These are phyloP conservation scores for Pardosa pseudoannulata DNA, from an alignment of 2,888 invertebrate genomes.

Conservation along the genomic window DNA sequence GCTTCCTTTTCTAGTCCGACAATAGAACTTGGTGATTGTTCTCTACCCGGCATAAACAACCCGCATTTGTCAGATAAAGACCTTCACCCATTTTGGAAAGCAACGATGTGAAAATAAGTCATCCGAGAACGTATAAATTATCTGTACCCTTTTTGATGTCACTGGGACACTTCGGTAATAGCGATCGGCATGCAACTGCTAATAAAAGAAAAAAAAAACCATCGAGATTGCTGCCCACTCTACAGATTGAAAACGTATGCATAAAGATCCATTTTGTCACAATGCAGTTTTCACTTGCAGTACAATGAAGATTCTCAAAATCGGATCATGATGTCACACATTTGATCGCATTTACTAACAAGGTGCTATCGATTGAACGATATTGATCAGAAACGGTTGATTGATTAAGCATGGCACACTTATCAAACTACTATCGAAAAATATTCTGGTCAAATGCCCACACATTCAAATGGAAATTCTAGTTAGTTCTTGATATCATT, in stretches of 20 bases:
- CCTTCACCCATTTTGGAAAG: slow-evolving; percentile 34
- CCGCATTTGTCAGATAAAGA: slow-evolving; percentile 23
- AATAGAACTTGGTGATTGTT: neutral
- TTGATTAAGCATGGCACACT: neutral
- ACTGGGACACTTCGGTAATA: slow-evolving; percentile 7
- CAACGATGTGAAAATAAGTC: slow-evolving; percentile 28
- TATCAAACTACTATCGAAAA: too few relatives aligned
- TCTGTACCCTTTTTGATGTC: slow-evolving; percentile 6
- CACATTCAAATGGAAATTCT: too few relatives aligned
- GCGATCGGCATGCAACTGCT: neutral
- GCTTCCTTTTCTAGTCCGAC: neutral
- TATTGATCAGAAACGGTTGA: neutral
- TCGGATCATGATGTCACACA: neutral
- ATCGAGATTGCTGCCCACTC: neutral
- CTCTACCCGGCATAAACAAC: neutral
- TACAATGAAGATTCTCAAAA: neutral
- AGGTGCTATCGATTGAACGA: neutral
- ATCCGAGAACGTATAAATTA: slow-evolving; percentile 20
- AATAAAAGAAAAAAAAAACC: neutral
- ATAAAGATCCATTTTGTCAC: too few relatives aligned
- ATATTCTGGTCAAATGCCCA: too few relatives aligned
- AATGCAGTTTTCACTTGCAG: too few relatives aligned
- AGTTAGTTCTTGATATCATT: too few relatives aligned
- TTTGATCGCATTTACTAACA: neutral
- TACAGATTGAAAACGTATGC: neutral